Evolutionary conservation across 2,113 vertebrate species (phyloP).

Genomic region (Eretmochelys imbricata): DNA sequence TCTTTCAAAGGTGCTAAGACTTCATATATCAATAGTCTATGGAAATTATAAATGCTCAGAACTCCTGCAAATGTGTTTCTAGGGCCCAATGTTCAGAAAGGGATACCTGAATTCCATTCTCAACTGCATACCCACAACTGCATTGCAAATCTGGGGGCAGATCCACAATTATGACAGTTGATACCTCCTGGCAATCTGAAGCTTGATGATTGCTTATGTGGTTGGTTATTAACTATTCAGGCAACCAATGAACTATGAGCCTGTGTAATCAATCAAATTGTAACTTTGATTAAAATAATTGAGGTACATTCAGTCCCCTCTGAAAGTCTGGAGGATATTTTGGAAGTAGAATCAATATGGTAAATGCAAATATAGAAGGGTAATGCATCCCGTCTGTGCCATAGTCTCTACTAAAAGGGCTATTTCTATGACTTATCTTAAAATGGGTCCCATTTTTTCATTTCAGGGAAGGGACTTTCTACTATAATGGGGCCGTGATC

Average conservation of each 20-base stretch:
- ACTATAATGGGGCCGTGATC: neutral
- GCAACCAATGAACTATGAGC: neutral
- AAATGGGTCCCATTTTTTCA: neutral
- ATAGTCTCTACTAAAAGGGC: neutral
- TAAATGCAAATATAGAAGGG: neutral
- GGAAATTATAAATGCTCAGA: neutral
- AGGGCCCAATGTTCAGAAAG: neutral
- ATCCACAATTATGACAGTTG: neutral
- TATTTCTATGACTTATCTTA: neutral
- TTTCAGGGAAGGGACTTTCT: neutral
- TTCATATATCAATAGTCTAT: neutral
- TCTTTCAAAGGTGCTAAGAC: neutral
- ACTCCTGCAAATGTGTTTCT: neutral
- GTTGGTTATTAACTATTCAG: neutral
- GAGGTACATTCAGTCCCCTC: neutral
- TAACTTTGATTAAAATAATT: neutral
- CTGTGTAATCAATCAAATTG: neutral
- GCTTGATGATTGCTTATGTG: neutral
- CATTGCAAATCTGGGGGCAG: neutral
- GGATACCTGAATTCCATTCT: neutral
- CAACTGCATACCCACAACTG: neutral
- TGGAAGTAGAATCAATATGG: neutral
- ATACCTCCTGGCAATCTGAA: neutral
- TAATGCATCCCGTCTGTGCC: neutral
- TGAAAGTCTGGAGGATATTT: neutral